Percentiles rank a stretch among this genome's conserved stretches.
Evolutionary conservation across 2,888 invertebrate species (phyloP).

Genomic region (Glyphotaelius pellucidus): DNA sequence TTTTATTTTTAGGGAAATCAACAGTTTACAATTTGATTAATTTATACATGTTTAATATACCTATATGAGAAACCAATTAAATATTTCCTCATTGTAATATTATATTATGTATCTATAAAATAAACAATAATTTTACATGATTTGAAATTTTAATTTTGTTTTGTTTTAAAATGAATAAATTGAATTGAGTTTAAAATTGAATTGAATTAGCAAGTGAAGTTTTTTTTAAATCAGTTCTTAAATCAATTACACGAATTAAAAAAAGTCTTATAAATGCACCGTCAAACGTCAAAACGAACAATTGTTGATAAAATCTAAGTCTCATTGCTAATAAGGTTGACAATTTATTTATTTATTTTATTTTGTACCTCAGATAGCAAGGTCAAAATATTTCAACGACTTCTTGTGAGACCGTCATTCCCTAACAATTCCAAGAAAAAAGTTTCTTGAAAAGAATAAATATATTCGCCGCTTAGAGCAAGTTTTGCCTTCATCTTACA

Average conservation of each 20-base stretch:
- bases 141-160: too few species aligned
- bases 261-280: background rate
- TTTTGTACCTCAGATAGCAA: background rate
- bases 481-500: background rate
- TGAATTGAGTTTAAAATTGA: too few species aligned
- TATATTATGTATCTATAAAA: too few species aligned
- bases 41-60: too few species aligned
- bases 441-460: conserved; percentile 21
- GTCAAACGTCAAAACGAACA: background rate
- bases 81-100: too few species aligned
- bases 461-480: conserved; percentile 8
- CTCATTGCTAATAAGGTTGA: background rate
- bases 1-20: too few species aligned
- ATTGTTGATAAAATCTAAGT: background rate
- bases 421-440: background rate
- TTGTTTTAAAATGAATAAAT: too few species aligned
- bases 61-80: too few species aligned
- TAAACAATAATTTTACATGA: too few species aligned
- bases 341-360: background rate
- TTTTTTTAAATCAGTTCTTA: too few species aligned
- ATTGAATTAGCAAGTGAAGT: too few species aligned
- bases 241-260: background rate
- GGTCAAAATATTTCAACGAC: background rate
- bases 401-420: conserved; percentile 1
- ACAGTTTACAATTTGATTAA: too few species aligned